These are phyloP conservation scores for Phylloscopus trochiloides DNA, from an alignment of 2,113 vertebrate species.

Conservation along the genomic window DNA sequence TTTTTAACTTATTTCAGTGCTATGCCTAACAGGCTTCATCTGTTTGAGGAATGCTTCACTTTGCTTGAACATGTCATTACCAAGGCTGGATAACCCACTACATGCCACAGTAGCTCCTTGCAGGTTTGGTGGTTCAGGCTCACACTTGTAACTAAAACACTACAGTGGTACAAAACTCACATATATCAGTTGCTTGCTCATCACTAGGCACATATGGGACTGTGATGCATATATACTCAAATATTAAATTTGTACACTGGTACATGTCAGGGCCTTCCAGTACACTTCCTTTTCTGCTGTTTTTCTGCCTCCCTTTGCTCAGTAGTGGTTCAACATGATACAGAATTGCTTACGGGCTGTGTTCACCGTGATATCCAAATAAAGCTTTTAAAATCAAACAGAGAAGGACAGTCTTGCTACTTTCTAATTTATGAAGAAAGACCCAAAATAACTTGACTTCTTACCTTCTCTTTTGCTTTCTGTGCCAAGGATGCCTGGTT, in stretches of 20 bases:
- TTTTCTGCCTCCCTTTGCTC: not conserved
- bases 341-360: not conserved
- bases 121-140: not conserved
- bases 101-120: not conserved
- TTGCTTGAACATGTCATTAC: not conserved
- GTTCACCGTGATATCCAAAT: not conserved
- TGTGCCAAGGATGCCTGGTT: not conserved
- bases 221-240: not conserved
- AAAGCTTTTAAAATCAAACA: not conserved
- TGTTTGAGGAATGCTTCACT: not conserved
- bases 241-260: not conserved
- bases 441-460: not conserved
- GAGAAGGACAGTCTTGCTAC: not conserved
- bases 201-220: not conserved
- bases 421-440: not conserved
- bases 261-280: not conserved
- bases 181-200: not conserved
- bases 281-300: not conserved
- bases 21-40: not conserved
- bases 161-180: not conserved
- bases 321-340: fast-evolving
- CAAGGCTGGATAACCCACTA: not conserved
- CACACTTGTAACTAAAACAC: not conserved
- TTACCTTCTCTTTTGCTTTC: not conserved
- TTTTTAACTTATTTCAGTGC: not conserved